A percentile compares a stretch with the other conserved stretches of the same genome.
Conservation (phyloP, 2,113 vertebrate species). For the Rhea americana region DNA sequence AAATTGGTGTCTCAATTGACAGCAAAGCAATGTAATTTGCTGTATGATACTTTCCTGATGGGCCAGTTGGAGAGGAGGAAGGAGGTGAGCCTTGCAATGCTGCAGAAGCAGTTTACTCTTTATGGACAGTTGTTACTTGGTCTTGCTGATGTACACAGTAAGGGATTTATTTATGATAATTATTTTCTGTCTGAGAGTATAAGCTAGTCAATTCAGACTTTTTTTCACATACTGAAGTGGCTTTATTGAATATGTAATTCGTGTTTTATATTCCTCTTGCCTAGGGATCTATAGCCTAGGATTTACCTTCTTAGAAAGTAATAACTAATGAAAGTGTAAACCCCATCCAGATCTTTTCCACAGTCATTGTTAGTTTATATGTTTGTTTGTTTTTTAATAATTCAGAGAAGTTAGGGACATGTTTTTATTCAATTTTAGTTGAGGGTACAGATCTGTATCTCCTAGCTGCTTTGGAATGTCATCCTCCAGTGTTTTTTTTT, state of each 20-base stretch:
- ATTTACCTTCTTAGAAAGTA: neutral
- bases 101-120: neutral
- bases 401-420: neutral
- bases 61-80: neutral
- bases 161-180: neutral
- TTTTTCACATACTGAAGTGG: neutral
- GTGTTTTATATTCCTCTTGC: neutral
- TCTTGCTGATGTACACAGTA: neutral
- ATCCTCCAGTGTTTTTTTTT: neutral
- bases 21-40: fast-evolving
- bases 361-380: neutral
- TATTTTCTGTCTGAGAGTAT: neutral
- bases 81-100: neutral
- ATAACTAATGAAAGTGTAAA: neutral
- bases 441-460: neutral
- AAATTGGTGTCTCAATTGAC: neutral
- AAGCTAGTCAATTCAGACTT: neutral
- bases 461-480: slow-evolving; percentile 8
- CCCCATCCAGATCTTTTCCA: neutral
- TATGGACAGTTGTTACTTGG: neutral
- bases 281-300: neutral
- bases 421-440: neutral
- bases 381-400: neutral
- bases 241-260: neutral
- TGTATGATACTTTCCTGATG: fast-evolving